Percentiles rank a stretch among this genome's conserved stretches.
Conservation (phyloP, 1,140 invertebrate genomes). For the Drosophila nebulosa region DNA sequence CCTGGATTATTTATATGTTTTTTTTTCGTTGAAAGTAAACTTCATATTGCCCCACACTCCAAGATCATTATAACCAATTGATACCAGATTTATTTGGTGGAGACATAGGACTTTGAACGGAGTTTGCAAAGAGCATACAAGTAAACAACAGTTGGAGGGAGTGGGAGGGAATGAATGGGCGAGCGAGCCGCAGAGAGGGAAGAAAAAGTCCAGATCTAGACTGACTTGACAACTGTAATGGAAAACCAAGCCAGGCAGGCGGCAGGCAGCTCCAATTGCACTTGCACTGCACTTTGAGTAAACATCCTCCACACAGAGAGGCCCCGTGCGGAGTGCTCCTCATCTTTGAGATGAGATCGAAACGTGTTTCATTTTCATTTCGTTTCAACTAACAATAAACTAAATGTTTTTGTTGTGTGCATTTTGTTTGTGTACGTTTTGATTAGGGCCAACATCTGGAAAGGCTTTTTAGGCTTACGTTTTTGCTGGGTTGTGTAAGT, state of each 20-base stretch:
- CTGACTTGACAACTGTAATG: too few species aligned
- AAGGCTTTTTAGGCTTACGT: slow-evolving; percentile 20
- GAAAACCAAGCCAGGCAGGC: too few species aligned
- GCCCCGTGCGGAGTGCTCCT: not conserved
- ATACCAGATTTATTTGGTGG: too few species aligned
- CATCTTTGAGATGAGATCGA: not conserved
- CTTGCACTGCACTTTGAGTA: not conserved
- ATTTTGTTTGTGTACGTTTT: too few species aligned
- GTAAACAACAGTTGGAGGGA: too few species aligned
- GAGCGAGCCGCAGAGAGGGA: too few species aligned
- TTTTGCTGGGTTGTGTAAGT: slow-evolving; percentile 44
- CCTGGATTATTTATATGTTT: not conserved
- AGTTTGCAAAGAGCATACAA: not conserved
- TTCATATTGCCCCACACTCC: too few species aligned
- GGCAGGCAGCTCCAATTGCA: not conserved
- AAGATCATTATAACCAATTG: too few species aligned
- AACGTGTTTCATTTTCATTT: not conserved
- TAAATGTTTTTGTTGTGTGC: not conserved
- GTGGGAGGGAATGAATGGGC: too few species aligned
- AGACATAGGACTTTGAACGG: not conserved
- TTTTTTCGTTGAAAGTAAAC: not conserved
- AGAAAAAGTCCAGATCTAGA: too few species aligned
- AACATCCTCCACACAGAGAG: too few species aligned
- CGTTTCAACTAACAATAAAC: not conserved
- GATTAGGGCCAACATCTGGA: slow-evolving; percentile 26